These are phyloP conservation scores for Lobophora halterata DNA, from an alignment of 2,888 invertebrate genomes.

Conservation along the genomic window DNA sequence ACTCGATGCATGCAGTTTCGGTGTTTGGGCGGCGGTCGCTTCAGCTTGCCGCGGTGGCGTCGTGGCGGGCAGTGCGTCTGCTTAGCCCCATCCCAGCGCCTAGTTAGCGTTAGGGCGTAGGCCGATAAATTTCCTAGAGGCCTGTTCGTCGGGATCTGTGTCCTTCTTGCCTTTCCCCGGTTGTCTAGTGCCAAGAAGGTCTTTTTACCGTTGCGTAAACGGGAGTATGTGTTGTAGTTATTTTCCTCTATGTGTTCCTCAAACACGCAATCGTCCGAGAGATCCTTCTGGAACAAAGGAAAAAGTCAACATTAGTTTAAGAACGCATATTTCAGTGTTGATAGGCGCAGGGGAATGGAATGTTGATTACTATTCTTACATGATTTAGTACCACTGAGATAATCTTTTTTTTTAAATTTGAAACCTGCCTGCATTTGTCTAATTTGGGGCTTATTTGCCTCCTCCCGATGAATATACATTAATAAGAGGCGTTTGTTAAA, in stretches of 20 bases:
- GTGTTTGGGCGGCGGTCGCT: slow-evolving; percentile 66
- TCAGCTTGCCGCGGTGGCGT: slow-evolving; percentile 69
- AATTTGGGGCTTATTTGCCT: too few relatives aligned
- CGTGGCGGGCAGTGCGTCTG: slow-evolving; percentile 62
- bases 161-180: slow-evolving; percentile 85
- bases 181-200: slow-evolving; percentile 90
- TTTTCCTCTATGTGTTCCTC: slow-evolving; percentile 92
- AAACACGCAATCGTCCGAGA: slow-evolving; percentile 92
- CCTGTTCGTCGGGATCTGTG: slow-evolving; percentile 84
- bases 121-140: slow-evolving; percentile 87
- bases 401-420: too few relatives aligned
- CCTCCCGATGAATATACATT: slow-evolving; percentile 29
- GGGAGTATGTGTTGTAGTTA: slow-evolving; percentile 92
- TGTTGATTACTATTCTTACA: not conserved
- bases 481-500: too few relatives aligned
- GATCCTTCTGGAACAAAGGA: slow-evolving; percentile 89
- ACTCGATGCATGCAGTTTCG: slow-evolving; percentile 73
- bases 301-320: slow-evolving; percentile 42
- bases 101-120: slow-evolving; percentile 84
- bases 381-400: too few relatives aligned
- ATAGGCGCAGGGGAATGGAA: too few relatives aligned
- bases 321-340: not conserved
- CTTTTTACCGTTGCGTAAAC: slow-evolving; percentile 83
- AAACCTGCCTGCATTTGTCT: too few relatives aligned
- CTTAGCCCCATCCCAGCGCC: slow-evolving; percentile 57